These are phyloP conservation scores for Sebastes reedi DNA, from an alignment of 2,797 vertebrate genomes.

Conservation along the genomic window DNA sequence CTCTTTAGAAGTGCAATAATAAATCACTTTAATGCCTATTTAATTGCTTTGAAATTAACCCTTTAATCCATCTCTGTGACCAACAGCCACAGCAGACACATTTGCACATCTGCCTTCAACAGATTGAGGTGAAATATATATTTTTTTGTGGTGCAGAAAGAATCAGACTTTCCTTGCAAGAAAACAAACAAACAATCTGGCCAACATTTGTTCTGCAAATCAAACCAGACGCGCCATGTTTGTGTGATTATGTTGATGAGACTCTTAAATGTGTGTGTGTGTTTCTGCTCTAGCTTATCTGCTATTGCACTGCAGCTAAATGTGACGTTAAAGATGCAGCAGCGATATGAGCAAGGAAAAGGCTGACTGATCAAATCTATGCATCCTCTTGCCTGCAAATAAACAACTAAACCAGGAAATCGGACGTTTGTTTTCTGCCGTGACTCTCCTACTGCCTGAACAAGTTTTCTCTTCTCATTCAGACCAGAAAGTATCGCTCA, in stretches of 20 bases:
- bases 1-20: background rate
- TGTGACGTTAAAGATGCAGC: constrained; percentile 21
- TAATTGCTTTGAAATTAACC: background rate
- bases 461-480: constrained; percentile 28
- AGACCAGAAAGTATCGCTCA: constrained; percentile 16
- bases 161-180: background rate
- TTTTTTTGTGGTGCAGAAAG: background rate
- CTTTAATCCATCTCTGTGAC: background rate
- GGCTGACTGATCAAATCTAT: constrained; percentile 33
- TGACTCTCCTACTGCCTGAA: background rate
- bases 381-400: constrained; percentile 31
- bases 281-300: constrained; percentile 21
- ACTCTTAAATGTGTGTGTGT: background rate
- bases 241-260: background rate
- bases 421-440: background rate
- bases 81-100: background rate
- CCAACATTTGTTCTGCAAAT: background rate
- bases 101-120: background rate
- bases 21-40: background rate
- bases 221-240: background rate
- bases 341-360: constrained; percentile 25
- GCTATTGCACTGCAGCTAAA: background rate
- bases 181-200: background rate
- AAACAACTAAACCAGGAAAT: constrained; percentile 36
- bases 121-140: background rate